Conservation (phyloP, 2,797 vertebrate species). For the Cirrhinus molitorella region DNA sequence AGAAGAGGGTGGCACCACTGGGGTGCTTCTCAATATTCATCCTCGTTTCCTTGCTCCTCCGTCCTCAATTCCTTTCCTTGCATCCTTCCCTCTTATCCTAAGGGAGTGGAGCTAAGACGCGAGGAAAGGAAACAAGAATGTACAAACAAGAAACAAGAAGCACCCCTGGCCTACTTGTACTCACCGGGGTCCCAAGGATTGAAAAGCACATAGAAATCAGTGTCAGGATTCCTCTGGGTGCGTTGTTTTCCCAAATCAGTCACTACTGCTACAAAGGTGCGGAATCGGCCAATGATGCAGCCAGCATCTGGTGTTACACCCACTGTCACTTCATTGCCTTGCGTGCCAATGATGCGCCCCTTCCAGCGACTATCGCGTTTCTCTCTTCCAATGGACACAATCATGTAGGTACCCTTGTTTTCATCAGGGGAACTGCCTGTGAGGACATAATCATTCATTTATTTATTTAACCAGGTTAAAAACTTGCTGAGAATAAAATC, state of each 20-base stretch:
- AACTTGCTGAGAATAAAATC: too few relatives aligned
- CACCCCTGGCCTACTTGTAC: too few relatives aligned
- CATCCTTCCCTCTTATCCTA: too few relatives aligned
- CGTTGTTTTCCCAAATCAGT: conserved; percentile 73
- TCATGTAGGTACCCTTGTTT: conserved; percentile 81
- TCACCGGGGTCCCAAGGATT: conserved; percentile 90
- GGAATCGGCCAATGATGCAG: conserved; percentile 88
- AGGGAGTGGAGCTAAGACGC: too few relatives aligned
- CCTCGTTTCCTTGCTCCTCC: too few relatives aligned
- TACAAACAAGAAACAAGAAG: too few relatives aligned
- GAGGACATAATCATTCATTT: too few relatives aligned
- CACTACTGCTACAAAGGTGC: conserved; percentile 78
- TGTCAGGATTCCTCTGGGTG: conserved; percentile 70
- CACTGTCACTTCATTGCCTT: conserved; percentile 66
- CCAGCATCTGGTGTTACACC: conserved; percentile 78
- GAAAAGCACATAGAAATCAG: conserved; percentile 88
- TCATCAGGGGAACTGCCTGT: conserved; percentile 81
- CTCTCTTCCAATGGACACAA: conserved; percentile 65
- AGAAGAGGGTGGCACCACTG: too few relatives aligned
- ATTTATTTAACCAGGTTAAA: too few relatives aligned
- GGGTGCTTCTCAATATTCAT: too few relatives aligned
- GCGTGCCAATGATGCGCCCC: conserved; percentile 67
- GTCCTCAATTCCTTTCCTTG: too few relatives aligned
- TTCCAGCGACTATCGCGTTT: conserved; percentile 74
- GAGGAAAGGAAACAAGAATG: too few relatives aligned